Evolutionary conservation across 2,888 invertebrate genomes (phyloP).

Genomic region (Cheilosia grossa): DNA sequence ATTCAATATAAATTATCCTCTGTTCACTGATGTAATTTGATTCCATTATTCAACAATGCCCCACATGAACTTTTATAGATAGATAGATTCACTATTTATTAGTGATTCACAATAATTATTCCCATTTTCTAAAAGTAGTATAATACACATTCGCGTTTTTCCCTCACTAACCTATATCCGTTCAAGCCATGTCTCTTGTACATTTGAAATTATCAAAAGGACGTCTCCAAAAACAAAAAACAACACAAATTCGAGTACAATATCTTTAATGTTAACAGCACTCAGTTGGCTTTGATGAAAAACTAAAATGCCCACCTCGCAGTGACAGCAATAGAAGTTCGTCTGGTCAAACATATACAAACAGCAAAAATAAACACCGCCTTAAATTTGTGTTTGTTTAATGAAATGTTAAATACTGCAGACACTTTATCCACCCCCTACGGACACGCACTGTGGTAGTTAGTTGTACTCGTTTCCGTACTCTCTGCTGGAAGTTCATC

Average conservation of each 20-base stretch:
- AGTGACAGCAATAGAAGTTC: constrained; percentile 22
- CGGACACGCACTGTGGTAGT: constrained; percentile 52
- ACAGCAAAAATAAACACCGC: constrained; percentile 40
- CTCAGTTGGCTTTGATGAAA: constrained; percentile 37
- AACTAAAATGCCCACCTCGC: constrained; percentile 26
- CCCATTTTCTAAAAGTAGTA: too few relatives aligned
- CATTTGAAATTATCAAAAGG: constrained; percentile 28
- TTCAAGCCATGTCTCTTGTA: constrained; percentile 34
- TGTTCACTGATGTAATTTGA: too few relatives aligned
- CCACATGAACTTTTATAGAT: too few relatives aligned
- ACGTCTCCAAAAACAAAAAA: not conserved
- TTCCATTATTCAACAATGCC: too few relatives aligned
- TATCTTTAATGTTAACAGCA: constrained; percentile 16
- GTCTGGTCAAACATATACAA: constrained; percentile 53
- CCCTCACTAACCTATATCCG: constrained; percentile 39
- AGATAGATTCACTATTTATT: too few relatives aligned
- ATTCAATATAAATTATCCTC: too few relatives aligned
- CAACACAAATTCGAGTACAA: constrained; percentile 1
- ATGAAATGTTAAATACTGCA: constrained; percentile 53
- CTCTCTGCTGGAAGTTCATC: constrained; percentile 1
- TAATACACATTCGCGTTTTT: not conserved
- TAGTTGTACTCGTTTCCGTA: constrained; percentile 23
- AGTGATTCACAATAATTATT: too few relatives aligned
- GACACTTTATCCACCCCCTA: constrained; percentile 41
- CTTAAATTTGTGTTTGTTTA: constrained; percentile 53